phyloP scores from a whole-genome alignment of 2,888 invertebrate species.

The Thera obeliscata region DNA sequence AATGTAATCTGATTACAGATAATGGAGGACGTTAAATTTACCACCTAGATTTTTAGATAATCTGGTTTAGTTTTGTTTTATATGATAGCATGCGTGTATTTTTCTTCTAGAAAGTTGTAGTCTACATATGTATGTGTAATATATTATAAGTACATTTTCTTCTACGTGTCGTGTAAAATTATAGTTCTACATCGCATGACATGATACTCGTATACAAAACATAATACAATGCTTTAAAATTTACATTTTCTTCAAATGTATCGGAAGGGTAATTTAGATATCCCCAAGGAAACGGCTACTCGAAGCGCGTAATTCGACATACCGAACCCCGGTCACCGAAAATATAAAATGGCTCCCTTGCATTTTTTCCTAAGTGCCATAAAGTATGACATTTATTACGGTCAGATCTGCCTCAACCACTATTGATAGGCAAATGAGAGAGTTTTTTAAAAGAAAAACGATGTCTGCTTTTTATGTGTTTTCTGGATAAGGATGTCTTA shows the following conservation, averaged over 20 bases:
- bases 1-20: constrained; percentile 49
- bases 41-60: constrained; percentile 28
- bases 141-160: too few relatives aligned
- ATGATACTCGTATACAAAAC: too few relatives aligned
- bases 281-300: constrained; percentile 77
- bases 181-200: too few relatives aligned
- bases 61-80: not conserved
- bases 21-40: constrained; percentile 42
- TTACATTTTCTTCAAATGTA: constrained; percentile 36
- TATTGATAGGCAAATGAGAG: constrained; percentile 85
- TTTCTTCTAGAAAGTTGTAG: not conserved
- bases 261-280: constrained; percentile 61
- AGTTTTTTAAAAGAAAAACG: constrained; percentile 85
- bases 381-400: constrained; percentile 85
- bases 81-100: not conserved
- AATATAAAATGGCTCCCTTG: constrained; percentile 84
- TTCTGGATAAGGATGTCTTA: constrained; percentile 78
- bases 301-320: constrained; percentile 79
- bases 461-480: constrained; percentile 84
- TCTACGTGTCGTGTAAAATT: too few relatives aligned
- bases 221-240: not conserved
- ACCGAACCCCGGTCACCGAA: constrained; percentile 79
- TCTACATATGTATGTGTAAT: too few relatives aligned
- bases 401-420: constrained; percentile 84
- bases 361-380: constrained; percentile 83